Evolutionary conservation across 2,888 invertebrate genomes (phyloP), one percentile per base, ranked within the genome.

Genomic region (Caenorhabditis zanzibari): DNA sequence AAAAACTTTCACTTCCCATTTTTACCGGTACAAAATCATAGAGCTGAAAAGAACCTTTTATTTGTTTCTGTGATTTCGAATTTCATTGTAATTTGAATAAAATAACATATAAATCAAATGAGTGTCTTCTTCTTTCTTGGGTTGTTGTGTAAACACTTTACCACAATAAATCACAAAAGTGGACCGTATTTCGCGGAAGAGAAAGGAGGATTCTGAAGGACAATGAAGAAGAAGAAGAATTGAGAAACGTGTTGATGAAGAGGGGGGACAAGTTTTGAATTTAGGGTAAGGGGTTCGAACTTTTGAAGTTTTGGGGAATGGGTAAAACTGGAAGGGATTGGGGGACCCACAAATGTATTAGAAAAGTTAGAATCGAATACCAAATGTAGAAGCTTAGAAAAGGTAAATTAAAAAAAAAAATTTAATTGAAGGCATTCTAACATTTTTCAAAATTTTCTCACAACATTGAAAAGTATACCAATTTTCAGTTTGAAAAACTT

Each of bases 81-180:
- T 41, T 63, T 56, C 19, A 12, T 41, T 54, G 54, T 64, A 58
- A 56, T 81, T 75, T 75, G 64, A 73, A 82, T 68, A 56, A 82
- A 82, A 72, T 44, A 75, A 69, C 71, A 52, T 73, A 82, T 77
- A 73, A 82, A 82, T 76, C 66, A 82, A 72, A 72, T 76, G 73
- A 77, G 47, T 72, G 61, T 77, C 38, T 2, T 38, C 38, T 32
- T 32, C 32, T 6, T 32, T 32, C 32, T 12, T 44, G 4, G 19
- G 19, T 7, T 68, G 73, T 82, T 82, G 82, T 82, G 82, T 82
- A 82, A 82, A 82, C 82, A 82, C 77, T 77, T 82, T 82, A 82
- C 82, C 77, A 82, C 69, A 77, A 82, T 82, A 82, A 82, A 82
- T 82, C 82, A 82, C 82, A 54, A 75, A 81, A 81, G 81, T 81